Evolutionary conservation across 92 coral and sea anemone species (phyloP), one percentile per base, ranked within the genome.

Genomic region (Phenganax subtilis): DNA sequence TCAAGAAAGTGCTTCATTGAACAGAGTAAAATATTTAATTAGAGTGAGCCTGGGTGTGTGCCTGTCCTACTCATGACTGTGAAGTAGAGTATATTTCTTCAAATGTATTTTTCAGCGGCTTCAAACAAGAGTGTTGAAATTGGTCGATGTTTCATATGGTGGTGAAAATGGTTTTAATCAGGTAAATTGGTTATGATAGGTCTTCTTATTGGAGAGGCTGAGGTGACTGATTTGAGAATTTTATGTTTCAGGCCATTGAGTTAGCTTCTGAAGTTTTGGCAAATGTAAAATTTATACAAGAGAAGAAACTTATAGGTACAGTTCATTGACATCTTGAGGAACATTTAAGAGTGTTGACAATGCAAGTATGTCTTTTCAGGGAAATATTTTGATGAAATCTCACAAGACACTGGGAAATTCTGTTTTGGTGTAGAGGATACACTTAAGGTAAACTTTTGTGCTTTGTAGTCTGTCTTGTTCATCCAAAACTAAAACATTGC

Each of bases 381-480:
- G 78, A 86, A 88, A 75, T 93, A 93, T 82, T 93, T 93, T 91
- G 98, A 93, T 91, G 98, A 93, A 88, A 93, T 93, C 44, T 93
- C 98, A 14, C 98, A 93, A 85, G 98, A 93, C 72, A 93, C 98
- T 77, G 98, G 98, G 37, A 93, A 91, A 70, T 93, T 87, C 83
- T 93, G 98, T 80, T 93, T 93, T 90, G 98, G 98, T 55, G 96
- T 93, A 29, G 98, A 87, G 16, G 98, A 93, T 85, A 93, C 98
- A 53, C 87, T 93, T 51, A 93, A 91, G 93, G 98, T 93, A 44
- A 57, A 3, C 15, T n/a, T 55, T 12, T 11, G 59, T 6, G 76
- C 28, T 20, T 8, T 12, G 77, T 54, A 55, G 10, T 58, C 27
- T 3, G 3, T 47, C 15, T 63, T 55, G 12, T 27, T 59, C 52